A percentile compares a stretch with the other conserved stretches of the same genome.
These are phyloP conservation scores for Nephrocerus scutellatus DNA, from an alignment of 2,888 invertebrate species.

Conservation along the genomic window DNA sequence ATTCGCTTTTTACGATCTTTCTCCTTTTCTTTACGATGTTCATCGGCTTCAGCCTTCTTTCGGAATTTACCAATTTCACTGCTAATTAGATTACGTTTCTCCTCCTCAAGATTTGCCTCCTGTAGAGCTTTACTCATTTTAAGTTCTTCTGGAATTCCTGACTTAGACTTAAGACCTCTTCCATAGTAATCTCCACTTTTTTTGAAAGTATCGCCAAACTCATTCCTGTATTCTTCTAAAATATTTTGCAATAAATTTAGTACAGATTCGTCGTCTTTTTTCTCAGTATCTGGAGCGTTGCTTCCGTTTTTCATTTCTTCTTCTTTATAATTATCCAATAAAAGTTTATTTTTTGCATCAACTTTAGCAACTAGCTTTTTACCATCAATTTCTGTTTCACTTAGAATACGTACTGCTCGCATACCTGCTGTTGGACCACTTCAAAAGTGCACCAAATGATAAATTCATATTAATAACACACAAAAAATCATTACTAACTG, in stretches of 20 bases:
- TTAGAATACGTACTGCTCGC: slow-evolving; percentile 84
- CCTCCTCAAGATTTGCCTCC: slow-evolving; percentile 89
- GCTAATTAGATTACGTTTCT: slow-evolving; percentile 91
- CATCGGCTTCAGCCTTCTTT: slow-evolving; percentile 63
- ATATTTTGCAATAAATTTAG: slow-evolving; percentile 71
- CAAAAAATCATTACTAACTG: no score
- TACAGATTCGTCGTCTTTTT: slow-evolving; percentile 58
- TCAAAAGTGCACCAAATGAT: slow-evolving; percentile 14
- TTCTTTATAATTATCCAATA: slow-evolving; percentile 88
- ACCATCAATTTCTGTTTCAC: slow-evolving; percentile 87
- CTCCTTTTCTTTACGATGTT: slow-evolving; percentile 49
- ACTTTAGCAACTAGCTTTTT: slow-evolving; percentile 93
- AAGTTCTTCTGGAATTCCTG: slow-evolving; percentile 35
- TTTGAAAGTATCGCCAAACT: slow-evolving; percentile 37
- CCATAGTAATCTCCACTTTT: slow-evolving; percentile 32
- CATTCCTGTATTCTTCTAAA: slow-evolving; percentile 64
- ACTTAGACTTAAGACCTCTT: slow-evolving; percentile 31
- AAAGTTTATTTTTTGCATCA: slow-evolving; percentile 93
- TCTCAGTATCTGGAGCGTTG: slow-evolving; percentile 53
- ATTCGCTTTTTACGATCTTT: slow-evolving; percentile 48
- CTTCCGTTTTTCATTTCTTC: slow-evolving; percentile 56
- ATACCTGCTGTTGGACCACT: slow-evolving; percentile 87
- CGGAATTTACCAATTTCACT: slow-evolving; percentile 97
- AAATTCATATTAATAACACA: slow-evolving; percentile 1
- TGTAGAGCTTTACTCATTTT: slow-evolving; percentile 57